A percentile compares a stretch with the other conserved stretches of the same genome.
phyloP scores from a whole-genome alignment of 1,140 invertebrate genomes.

The Dolichoris vasculosae region DNA sequence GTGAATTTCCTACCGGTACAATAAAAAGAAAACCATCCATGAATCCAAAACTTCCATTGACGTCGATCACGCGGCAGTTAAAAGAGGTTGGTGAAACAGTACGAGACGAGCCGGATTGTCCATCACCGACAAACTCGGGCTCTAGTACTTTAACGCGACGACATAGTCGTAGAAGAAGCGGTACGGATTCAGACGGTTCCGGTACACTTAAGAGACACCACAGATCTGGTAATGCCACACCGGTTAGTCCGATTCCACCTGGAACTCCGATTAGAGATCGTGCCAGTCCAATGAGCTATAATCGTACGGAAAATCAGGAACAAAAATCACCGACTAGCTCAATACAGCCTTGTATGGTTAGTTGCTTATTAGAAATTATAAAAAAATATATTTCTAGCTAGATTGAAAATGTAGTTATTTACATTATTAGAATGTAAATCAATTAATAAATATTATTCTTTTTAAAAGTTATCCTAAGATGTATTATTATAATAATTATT shows the following conservation, averaged over 20 bases:
- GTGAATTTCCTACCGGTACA: conserved; percentile 78
- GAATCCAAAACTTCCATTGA: conserved; percentile 92
- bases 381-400: no score
- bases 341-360: conserved; percentile 71
- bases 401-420: no score
- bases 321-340: conserved; percentile 71
- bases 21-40: conserved; percentile 92
- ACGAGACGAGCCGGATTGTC: conserved; percentile 71
- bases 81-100: conserved; percentile 86
- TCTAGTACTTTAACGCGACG: conserved; percentile 76
- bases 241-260: conserved; percentile 72
- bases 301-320: conserved; percentile 67
- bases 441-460: no score
- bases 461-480: no score
- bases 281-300: conserved; percentile 69
- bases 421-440: no score
- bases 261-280: conserved; percentile 75
- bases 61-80: conserved; percentile 90
- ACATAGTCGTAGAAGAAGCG: conserved; percentile 77
- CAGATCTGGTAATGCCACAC: conserved; percentile 74
- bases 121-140: conserved; percentile 70
- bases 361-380: conserved; percentile 40
- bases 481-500: no score
- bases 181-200: conserved; percentile 77
- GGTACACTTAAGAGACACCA: conserved; percentile 79